Conservation (phyloP, 2,113 vertebrate species). For the Chloebia gouldiae region DNA sequence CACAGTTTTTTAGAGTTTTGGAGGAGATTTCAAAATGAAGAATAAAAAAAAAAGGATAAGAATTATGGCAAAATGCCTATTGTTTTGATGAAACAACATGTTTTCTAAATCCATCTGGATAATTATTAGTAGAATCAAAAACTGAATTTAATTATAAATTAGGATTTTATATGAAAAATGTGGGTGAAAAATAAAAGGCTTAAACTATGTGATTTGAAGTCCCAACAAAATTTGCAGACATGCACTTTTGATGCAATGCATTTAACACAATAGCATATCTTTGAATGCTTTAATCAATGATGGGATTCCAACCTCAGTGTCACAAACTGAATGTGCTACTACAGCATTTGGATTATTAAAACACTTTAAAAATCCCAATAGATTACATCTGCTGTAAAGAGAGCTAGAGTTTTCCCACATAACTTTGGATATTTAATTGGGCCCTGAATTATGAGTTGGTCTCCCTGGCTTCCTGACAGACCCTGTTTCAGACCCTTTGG, state of each 20-base stretch:
- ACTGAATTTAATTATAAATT: neutral
- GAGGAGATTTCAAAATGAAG: conserved; percentile 3
- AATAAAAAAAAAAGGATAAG: neutral
- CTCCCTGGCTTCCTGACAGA: neutral
- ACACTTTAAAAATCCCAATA: rapidly evolving
- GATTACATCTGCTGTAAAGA: neutral
- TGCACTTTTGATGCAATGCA: neutral
- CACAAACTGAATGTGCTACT: neutral
- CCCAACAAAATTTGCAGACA: neutral
- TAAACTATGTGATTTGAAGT: neutral
- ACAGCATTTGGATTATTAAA: neutral
- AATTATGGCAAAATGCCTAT: neutral
- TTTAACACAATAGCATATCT: neutral
- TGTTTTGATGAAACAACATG: conserved; percentile 15
- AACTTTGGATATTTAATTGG: neutral
- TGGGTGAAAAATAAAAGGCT: neutral
- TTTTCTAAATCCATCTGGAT: neutral
- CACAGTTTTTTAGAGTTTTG: neutral
- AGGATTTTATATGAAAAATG: neutral
- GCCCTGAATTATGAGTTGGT: neutral
- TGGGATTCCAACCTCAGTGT: neutral
- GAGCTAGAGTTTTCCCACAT: neutral
- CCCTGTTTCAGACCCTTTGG: neutral
- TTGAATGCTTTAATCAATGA: neutral
- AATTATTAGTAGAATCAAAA: conserved; percentile 11